Base-by-base conservation (phyloP, 2,888 invertebrate genomes). In the Eledona agricola region DNA sequence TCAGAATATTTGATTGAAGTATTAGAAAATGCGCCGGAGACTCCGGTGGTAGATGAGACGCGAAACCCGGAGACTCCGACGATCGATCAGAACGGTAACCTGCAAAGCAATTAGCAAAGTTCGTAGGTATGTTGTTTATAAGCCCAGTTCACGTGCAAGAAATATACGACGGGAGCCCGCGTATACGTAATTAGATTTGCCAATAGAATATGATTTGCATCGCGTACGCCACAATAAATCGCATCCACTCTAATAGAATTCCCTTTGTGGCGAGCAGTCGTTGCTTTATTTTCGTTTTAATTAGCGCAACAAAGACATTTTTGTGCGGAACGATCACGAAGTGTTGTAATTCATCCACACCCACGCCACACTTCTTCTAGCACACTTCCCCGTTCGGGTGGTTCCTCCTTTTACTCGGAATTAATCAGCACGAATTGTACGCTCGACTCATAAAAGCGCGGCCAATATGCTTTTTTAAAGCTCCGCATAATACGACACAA, bases 401-500 rank as follows among this genome's bases (percentile, higher is more conserved):
- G 50, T n/a, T n/a, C n/a, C n/a, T n/a, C n/a, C n/a, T n/a, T n/a
- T n/a, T n/a, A n/a, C n/a, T n/a, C n/a, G n/a, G n/a, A n/a, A n/a
- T n/a, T n/a, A n/a, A n/a, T n/a, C n/a, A n/a, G n/a, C n/a, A n/a
- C n/a, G n/a, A n/a, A n/a, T n/a, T n/a, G n/a, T n/a, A n/a, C n/a
- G n/a, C n/a, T n/a, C n/a, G n/a, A n/a, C n/a, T 57, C 57, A 58
- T 56, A 61, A 63, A 61, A 50, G 52, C 55, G 37, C 55, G 38
- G 59, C 61, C 65, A 64, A 68, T 69, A 67, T 69, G 66, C 62
- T 68, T 67, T 65, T 61, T 55, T 57, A 61, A 62, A 61, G 59
- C 62, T 58, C 62, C 63, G 64, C 59, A 64, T 69, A 71, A 70
- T 69, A 61, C 62, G 69, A 63, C 59, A 60, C 67, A 63, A 67